Evolutionary conservation across 2,113 vertebrate genomes (phyloP).

Genomic region (Pelecanoides urinatrix): DNA sequence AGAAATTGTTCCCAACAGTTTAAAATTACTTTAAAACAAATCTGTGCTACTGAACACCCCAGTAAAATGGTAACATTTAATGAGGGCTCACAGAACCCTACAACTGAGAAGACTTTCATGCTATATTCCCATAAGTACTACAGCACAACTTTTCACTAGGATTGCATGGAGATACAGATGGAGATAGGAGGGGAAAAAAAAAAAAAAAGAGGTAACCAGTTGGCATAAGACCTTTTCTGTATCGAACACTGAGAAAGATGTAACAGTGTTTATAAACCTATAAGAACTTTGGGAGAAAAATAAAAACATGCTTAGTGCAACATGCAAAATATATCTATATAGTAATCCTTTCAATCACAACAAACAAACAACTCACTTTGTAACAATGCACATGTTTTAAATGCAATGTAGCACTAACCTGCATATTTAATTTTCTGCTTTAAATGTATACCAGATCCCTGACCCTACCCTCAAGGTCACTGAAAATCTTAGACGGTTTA

Average conservation of each 20-base stretch:
- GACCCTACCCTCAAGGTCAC: neutral
- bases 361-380: neutral
- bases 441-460: neutral
- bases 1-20: neutral
- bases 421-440: neutral
- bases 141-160: neutral
- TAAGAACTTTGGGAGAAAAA: neutral
- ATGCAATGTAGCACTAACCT: neutral
- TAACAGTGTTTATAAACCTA: neutral
- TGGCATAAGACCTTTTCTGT: neutral
- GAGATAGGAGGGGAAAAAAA: neutral
- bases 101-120: neutral
- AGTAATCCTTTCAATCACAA: neutral
- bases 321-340: neutral
- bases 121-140: fast-evolving
- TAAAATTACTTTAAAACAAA: neutral
- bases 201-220: neutral
- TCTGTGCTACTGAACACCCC: neutral
- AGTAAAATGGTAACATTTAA: neutral
- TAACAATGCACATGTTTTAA: neutral
- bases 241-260: neutral
- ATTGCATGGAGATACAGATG: neutral
- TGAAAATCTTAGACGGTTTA: neutral
- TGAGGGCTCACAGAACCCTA: neutral
- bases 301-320: neutral